Base-by-base conservation (phyloP, 2,888 invertebrate species). In the Iselma pallidipennis region DNA sequence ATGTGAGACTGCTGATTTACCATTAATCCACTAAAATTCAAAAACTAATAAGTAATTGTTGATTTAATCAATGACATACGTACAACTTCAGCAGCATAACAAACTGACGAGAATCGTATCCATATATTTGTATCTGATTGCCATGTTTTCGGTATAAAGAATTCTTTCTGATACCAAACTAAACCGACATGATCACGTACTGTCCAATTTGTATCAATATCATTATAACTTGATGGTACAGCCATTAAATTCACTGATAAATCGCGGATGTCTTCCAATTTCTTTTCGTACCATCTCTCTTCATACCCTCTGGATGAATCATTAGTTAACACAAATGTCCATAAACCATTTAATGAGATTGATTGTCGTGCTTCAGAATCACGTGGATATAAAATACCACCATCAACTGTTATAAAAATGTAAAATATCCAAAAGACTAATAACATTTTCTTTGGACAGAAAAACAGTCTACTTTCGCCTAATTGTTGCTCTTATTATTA, bases 201-300 rank as follows among this genome's bases (percentile, higher is more conserved):
- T 0, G 85, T 82, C 23, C 83, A 85, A 56, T 94, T 91, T 55
- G 92, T 90, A 0, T 95, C 94, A 12, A 99, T 87, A 80, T 99
- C 98, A 78, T 98, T 98, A 85, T 92, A 98, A 61, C 96, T 96
- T 1, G 95, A 89, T 0, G 98, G 98, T 16, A 98, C 98, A 6
- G 98, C 97, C 96, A 98, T 98, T 23, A 89, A 85, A 57, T 93
- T 90, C 0, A 91, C 89, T 29, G 88, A 69, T 5, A 55, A 23
- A 25, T 55, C 59, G 10, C 45, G 25, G 6, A 50, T 14, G 54
- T 57, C 28, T 54, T 45, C n/a, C 14, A 33, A 26, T 50, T 57
- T 9, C 26, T 63, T 60, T 33, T 60, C 57, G 51, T 57, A 63
- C 63, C 63, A 63, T 37, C 57, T 57, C 10, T 63, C 63, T 23